These are phyloP conservation scores for Echinometra lucunter DNA, from an alignment of 53 echinoderm and acorn worm species.

Conservation along the genomic window DNA sequence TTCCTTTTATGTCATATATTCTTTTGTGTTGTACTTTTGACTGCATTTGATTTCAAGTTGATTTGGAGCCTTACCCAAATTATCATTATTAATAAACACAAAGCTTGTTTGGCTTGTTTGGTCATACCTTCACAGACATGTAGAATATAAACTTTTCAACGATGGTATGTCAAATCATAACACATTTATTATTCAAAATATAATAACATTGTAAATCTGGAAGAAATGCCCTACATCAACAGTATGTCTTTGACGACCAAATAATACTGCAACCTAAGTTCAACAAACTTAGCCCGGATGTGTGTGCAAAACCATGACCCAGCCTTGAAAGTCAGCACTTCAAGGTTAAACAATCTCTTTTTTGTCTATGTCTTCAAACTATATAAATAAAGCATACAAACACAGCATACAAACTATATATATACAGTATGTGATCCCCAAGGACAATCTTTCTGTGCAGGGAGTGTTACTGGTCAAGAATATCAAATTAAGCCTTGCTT, in stretches of 20 bases:
- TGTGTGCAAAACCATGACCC: not conserved
- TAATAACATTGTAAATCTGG: not conserved
- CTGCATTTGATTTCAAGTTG: no score
- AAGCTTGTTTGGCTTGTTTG: not conserved
- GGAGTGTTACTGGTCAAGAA: no score
- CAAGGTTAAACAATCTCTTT: not conserved
- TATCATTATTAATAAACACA: no score
- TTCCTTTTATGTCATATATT: no score
- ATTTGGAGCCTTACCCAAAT: no score
- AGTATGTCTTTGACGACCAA: not conserved
- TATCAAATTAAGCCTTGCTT: no score
- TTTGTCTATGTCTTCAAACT: no score
- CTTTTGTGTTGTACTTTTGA: no score
- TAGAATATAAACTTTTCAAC: not conserved
- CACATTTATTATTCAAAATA: not conserved
- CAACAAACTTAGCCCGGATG: not conserved
- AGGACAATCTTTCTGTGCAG: no score
- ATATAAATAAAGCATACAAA: no score
- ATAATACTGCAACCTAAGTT: not conserved
- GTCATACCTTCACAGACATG: not conserved
- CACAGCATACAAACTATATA: no score
- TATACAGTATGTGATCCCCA: no score
- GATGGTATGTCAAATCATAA: not conserved
- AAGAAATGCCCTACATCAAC: not conserved
- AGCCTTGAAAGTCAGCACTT: not conserved